A percentile compares a stretch with the other conserved stretches of the same genome.
Conservation (phyloP, 2,113 vertebrate species). For the Stigmatopora nigra region DNA sequence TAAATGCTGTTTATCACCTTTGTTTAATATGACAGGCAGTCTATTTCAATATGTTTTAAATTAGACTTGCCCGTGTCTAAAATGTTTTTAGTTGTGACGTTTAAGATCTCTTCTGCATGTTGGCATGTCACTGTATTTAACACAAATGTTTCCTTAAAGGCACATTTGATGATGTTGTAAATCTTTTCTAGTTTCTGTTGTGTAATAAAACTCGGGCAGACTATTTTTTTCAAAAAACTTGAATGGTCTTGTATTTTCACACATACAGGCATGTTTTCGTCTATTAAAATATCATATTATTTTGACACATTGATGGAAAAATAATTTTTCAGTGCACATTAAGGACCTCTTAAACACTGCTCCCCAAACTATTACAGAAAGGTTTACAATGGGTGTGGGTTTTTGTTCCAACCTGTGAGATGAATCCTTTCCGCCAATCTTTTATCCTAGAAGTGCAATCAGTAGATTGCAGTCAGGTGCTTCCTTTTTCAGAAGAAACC, state of each 20-base stretch:
- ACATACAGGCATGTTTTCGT: not conserved
- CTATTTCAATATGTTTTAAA: slow-evolving; percentile 7
- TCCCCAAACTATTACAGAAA: too few species aligned
- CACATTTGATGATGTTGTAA: slow-evolving; percentile 42
- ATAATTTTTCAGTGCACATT: not conserved
- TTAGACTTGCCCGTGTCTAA: slow-evolving; percentile 11
- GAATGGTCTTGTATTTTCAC: slow-evolving; percentile 1
- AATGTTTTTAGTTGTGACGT: slow-evolving; percentile 29
- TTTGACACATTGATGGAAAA: not conserved
- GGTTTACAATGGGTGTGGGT: too few species aligned
- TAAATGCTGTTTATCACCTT: slow-evolving; percentile 11
- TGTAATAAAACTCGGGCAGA: slow-evolving; percentile 46
- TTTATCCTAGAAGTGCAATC: too few species aligned
- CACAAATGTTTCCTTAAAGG: slow-evolving; percentile 29
- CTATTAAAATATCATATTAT: not conserved
- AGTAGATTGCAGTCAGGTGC: too few species aligned
- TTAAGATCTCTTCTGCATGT: slow-evolving; percentile 47
- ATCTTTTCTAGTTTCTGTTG: slow-evolving; percentile 43
- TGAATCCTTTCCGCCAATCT: too few species aligned
- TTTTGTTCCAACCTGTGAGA: too few species aligned
- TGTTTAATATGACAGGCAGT: slow-evolving; percentile 27
- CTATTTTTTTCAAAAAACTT: slow-evolving; percentile 24
- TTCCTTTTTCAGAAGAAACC: not conserved
- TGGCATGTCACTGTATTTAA: slow-evolving; percentile 46
- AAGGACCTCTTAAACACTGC: too few species aligned